Percentiles rank a stretch among this genome's conserved stretches.
Evolutionary conservation across 2,888 invertebrate species (phyloP).

Genomic region (Caradrina kadenii): DNA sequence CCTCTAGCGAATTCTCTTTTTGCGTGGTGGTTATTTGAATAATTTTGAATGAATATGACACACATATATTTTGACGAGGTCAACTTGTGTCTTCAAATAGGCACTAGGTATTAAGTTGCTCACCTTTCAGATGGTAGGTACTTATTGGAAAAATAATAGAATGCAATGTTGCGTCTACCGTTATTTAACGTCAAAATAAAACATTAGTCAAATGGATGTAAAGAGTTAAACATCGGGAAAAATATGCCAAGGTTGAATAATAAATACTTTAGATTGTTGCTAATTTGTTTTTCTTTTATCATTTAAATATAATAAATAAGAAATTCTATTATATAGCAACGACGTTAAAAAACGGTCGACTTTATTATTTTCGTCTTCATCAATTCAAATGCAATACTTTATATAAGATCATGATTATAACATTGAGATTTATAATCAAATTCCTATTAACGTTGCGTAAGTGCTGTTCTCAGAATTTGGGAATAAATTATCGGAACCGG

Average conservation of each 20-base stretch:
- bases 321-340: neutral
- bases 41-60: slow-evolving; percentile 52
- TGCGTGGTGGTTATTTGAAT: slow-evolving; percentile 29
- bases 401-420: slow-evolving; percentile 48
- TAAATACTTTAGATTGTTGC: slow-evolving; percentile 11
- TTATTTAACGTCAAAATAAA: slow-evolving; percentile 37
- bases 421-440: slow-evolving; percentile 49
- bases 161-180: neutral
- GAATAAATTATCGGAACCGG: slow-evolving; percentile 61
- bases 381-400: slow-evolving; percentile 36
- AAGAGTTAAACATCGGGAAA: slow-evolving; percentile 26
- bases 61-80: slow-evolving; percentile 66
- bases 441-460: slow-evolving; percentile 49
- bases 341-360: slow-evolving; percentile 1
- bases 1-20: slow-evolving; percentile 16
- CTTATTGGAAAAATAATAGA: slow-evolving; percentile 20
- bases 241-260: slow-evolving; percentile 32
- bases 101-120: slow-evolving; percentile 30
- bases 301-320: neutral
- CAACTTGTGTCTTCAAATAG: slow-evolving; percentile 67
- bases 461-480: slow-evolving; percentile 29
- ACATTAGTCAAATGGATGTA: slow-evolving; percentile 19
- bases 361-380: slow-evolving; percentile 8
- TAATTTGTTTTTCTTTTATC: neutral
- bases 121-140: slow-evolving; percentile 41